A percentile compares a stretch with the other conserved stretches of the same genome.
Evolutionary conservation across 1,140 invertebrate genomes (phyloP).

Genomic region (Pogonus chalceus): DNA sequence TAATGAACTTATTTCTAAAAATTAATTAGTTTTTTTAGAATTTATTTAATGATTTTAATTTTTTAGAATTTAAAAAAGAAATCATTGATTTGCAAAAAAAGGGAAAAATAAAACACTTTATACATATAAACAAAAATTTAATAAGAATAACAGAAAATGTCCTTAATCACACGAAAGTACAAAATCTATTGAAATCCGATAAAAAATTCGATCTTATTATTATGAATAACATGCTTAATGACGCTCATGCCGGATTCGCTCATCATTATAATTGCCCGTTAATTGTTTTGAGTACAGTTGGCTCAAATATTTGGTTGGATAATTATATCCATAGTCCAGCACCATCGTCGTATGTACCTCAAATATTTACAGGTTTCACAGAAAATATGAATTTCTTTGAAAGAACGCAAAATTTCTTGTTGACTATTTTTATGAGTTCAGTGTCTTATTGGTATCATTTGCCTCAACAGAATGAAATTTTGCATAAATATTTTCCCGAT

Average conservation of each 20-base stretch:
- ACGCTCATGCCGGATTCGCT: background rate
- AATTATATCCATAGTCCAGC: background rate
- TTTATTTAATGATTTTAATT: no score
- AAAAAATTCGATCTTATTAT: background rate
- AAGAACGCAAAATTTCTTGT: background rate
- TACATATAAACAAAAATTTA: no score
- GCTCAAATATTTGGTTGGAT: background rate
- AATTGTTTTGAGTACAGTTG: background rate
- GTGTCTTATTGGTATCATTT: background rate
- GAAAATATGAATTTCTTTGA: background rate
- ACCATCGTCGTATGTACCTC: background rate
- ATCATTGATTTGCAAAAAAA: no score
- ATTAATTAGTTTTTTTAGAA: no score
- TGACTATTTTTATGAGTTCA: background rate
- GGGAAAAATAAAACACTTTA: no score
- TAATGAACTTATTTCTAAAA: no score
- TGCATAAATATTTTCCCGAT: conserved; percentile 13
- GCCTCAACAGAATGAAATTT: background rate
- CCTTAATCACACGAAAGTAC: background rate
- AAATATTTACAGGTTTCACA: background rate
- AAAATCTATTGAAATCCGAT: background rate
- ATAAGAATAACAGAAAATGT: background rate
- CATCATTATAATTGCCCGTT: background rate
- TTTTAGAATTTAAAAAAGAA: no score
- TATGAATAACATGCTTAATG: background rate